Percentiles rank a stretch among this genome's conserved stretches.
phyloP scores from a whole-genome alignment of 2,888 invertebrate genomes.

The Dinocampus coccinellae region DNA sequence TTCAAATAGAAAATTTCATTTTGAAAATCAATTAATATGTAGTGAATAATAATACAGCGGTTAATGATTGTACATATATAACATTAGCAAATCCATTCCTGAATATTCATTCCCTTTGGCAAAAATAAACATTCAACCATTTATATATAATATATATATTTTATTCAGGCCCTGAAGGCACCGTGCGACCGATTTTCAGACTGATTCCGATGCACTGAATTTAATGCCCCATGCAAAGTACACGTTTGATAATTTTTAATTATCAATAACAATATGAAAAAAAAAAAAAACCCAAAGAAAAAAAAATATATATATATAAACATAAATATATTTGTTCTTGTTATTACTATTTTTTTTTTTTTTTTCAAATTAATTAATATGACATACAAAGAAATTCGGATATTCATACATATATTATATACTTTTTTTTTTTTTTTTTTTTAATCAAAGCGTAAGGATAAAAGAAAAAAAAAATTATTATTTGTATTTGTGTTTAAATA shows the following conservation, averaged over 20 bases:
- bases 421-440: too few relatives aligned
- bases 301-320: too few relatives aligned
- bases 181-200: conserved; percentile 44
- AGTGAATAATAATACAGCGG: conserved; percentile 64
- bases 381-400: too few relatives aligned
- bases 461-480: conserved; percentile 21
- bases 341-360: too few relatives aligned
- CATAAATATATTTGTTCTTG: too few relatives aligned
- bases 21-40: conserved; percentile 67
- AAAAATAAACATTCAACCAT: conserved; percentile 31
- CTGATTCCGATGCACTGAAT: conserved; percentile 41
- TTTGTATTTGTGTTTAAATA: not conserved
- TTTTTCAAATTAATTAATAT: too few relatives aligned
- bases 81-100: conserved; percentile 13
- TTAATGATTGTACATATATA: conserved; percentile 57
- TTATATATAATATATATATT: not conserved
- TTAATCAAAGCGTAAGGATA: conserved; percentile 34
- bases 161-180: conserved; percentile 51
- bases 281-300: too few relatives aligned
- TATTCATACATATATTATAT: too few relatives aligned
- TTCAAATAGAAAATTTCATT: conserved; percentile 67
- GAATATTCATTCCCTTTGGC: conserved; percentile 13
- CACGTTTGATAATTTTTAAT: conserved; percentile 67
- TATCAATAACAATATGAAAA: conserved; percentile 55
- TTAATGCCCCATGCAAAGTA: conserved; percentile 52